Percentiles rank a stretch among this genome's conserved stretches.
phyloP scores from a whole-genome alignment of 2,797 vertebrate species.

The Chiropotes sagulatus region DNA sequence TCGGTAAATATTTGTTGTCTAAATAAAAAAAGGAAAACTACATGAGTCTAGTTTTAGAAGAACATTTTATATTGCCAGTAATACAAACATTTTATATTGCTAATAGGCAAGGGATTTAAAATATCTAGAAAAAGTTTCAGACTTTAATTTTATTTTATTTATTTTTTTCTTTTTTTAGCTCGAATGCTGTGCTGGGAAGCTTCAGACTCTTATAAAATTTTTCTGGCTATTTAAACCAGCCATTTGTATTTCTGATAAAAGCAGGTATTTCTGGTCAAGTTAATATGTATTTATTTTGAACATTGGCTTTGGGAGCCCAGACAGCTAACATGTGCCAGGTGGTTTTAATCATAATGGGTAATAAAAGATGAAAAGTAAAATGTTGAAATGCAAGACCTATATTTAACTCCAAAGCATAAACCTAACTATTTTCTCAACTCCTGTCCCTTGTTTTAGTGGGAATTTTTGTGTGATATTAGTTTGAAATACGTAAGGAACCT shows the following conservation, averaged over 20 bases:
- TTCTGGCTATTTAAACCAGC: background rate
- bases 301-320: background rate
- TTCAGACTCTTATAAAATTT: background rate
- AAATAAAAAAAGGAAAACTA: background rate
- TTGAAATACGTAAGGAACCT: background rate
- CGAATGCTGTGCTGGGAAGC: background rate
- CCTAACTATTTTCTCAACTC: background rate
- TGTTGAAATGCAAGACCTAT: background rate
- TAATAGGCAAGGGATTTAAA: background rate
- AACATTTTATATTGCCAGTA: constrained; percentile 25
- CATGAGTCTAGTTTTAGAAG: background rate
- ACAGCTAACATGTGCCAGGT: background rate
- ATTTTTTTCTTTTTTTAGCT: no score
- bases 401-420: background rate
- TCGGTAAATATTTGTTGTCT: constrained; percentile 7
- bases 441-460: background rate
- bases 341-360: background rate
- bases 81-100: background rate
- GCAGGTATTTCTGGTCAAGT: background rate
- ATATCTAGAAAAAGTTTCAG: background rate
- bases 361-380: constrained; percentile 31
- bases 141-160: background rate
- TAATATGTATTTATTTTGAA: constrained; percentile 40
- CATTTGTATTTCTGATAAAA: constrained; percentile 44
- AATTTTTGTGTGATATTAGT: background rate